Evolutionary conservation across 2,797 vertebrate genomes (phyloP).

Genomic region (Urosaurus nigricauda): DNA sequence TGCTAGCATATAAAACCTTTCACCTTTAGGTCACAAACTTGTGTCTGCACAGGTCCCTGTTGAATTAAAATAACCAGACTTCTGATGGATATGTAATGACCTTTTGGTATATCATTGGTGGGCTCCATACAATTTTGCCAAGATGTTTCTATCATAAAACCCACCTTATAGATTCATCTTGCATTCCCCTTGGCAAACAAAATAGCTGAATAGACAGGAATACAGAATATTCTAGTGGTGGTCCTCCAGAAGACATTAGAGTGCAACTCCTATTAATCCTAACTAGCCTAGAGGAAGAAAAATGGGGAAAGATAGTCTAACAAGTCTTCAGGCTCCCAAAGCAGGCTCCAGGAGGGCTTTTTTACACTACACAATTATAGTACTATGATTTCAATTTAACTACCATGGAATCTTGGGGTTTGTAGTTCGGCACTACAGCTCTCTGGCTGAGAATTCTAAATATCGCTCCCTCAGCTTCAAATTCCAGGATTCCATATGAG

Average conservation of each 20-base stretch:
- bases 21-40: slow-evolving; percentile 17
- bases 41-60: slow-evolving; percentile 15
- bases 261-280: not conserved
- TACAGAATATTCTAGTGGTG: not conserved
- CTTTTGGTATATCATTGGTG: not conserved
- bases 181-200: slow-evolving; percentile 16
- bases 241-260: not conserved
- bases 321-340: too few species aligned
- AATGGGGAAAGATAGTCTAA: too few species aligned
- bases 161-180: not conserved
- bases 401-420: too few species aligned
- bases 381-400: too few species aligned
- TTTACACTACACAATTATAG: too few species aligned
- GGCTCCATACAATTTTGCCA: slow-evolving; percentile 12
- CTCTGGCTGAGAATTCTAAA: too few species aligned
- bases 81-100: not conserved
- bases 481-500: too few species aligned
- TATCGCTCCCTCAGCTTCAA: too few species aligned
- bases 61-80: slow-evolving; percentile 8
- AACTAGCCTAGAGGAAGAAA: too few species aligned
- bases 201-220: slow-evolving; percentile 6
- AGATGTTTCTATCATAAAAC: slow-evolving; percentile 15
- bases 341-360: too few species aligned
- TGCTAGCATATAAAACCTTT: slow-evolving; percentile 43
- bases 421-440: too few species aligned